Base-by-base conservation (phyloP, 2,797 vertebrate genomes). In the Serranus cabrilla region DNA sequence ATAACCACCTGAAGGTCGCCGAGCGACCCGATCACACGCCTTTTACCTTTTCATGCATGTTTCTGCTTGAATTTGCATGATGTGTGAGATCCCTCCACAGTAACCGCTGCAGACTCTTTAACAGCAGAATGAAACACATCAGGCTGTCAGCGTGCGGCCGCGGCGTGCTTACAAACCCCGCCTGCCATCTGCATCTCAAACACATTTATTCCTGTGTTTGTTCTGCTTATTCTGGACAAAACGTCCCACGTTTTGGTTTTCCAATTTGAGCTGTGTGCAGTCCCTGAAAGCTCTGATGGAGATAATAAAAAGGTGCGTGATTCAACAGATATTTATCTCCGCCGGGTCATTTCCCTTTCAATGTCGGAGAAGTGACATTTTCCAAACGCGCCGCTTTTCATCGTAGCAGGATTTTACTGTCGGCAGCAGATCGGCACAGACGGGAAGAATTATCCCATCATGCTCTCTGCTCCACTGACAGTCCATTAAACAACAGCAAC, bases 241-340 rank as follows among this genome's bases (percentile, higher is more conserved):
- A 40, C 6, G 40, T 37, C 9, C 14, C 34, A 11, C 20, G 0
- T 0, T 7, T 64, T 4, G 16, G 1, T 45, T 67, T 73, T 63
- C 60, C 61, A 12, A 11, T 76, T 23, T 47, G 6, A 65, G 60
- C 34, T 5, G 16, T 17, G 3, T 31, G 13, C 23, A 11, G 11
- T 50, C 47, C 42, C 37, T 52, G 43, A 69, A 56, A 55, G 16
- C 17, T 7, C 1, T 42, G 52, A 55, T 63, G 61, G 37, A 66
- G 51, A 69, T 52, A 12, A 81, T 45, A 54, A 78, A 74, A 76
- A 69, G 21, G 56, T 39, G 4, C 62, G 20, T 5, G 10, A 54
- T 75, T 72, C 31, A 54, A 57, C 66, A 51, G 78, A 74, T 82
- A 56, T 74, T 80, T 75, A 81, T 83, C 80, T 74, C 70, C 7